Evolutionary conservation across 2,113 vertebrate genomes (phyloP), one percentile per base, ranked within the genome.

Genomic region (Megalops atlanticus): DNA sequence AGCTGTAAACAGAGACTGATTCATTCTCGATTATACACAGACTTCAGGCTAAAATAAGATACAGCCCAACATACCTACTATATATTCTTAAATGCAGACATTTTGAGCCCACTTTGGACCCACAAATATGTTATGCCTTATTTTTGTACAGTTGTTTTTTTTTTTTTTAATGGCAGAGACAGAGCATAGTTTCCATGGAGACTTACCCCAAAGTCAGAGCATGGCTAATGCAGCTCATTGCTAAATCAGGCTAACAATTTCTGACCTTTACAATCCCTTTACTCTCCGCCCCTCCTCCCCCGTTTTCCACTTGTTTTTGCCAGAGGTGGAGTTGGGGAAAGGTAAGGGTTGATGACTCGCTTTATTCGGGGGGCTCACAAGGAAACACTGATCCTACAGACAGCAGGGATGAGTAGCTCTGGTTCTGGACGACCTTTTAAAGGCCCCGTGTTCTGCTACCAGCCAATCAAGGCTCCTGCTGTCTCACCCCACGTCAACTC

Each of bases 131-230:
- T n/a, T n/a, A n/a, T n/a, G n/a, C n/a, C n/a, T 49, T 49, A 49
- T 49, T 49, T 49, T 12, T 49, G 8, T 49, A 47, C 14, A 47
- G 6, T 8, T 47, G 6, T 47, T 47, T 47, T 47, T 47, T 47
- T 47, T 47, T 47, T 24, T 54, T 54, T 2, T 21, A 54, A 54
- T 15, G 24, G 27, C 31, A 69, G 41, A 79, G 76, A 75, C 71
- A 74, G 35, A 16, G 58, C 54, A 24, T n/a, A 79, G 76, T 82
- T 78, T 82, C 81, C 76, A 78, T 79, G 76, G 71, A 78, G 76
- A 81, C 41, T 52, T n/a, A 18, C 52, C 74, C 74, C 47, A 24
- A 39, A 74, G 58, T 68, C 74, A 49, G 33, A 21, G 35, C 15
- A 74, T 52, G 40, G 74, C 43, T 81, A 69, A 77, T 47, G n/a